Evolutionary conservation across 2,113 vertebrate genomes (phyloP), one percentile per base, ranked within the genome.

Genomic region (Catharus minimus): DNA sequence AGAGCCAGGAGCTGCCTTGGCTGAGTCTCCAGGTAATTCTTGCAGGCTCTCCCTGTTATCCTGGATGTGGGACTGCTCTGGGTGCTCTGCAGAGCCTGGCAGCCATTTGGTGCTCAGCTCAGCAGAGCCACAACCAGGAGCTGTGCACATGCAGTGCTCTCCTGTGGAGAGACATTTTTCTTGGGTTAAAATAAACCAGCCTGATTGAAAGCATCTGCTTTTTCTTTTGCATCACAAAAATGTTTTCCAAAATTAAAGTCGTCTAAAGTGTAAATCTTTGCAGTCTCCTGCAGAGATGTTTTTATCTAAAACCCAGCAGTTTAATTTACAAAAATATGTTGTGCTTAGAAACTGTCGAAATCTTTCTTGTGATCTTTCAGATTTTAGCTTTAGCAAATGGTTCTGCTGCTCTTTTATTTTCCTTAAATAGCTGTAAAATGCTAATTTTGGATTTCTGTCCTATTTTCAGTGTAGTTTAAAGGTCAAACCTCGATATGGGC

Each of bases 191-290:
- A 88, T 94, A 93, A 95, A 86, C 94, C 57, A 9, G 73, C 66
- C 52, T 90, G 90, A 95, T 86, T 76, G 80, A 94, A 92, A 93
- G 86, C 92, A 95, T 94, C 93, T 95, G 95, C 49, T 88, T 92
- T 78, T 68, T 33, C 89, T 93, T 83, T 60, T 65, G 44, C 76
- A 60, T 68, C 61, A 67, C 81, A 81, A 47, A 91, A 78, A 66
- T 65, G 28, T 75, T 90, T 89, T 82, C 73, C 77, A 57, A 82
- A 94, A 90, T 57, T 38, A 4, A 69, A 78, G 73, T 32, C 19
- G 28, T 56, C 52, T 78, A 23, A 67, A 84, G 61, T 13, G 4
- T 58, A 87, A 89, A 66, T 58, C 86, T 81, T 74, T 78, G 86
- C 83, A 67, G 73, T 52, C 60, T 80, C 60, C 83, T 74, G 76